phyloP scores from a whole-genome alignment of 2,797 vertebrate genomes.

The Spatula clypeata region DNA sequence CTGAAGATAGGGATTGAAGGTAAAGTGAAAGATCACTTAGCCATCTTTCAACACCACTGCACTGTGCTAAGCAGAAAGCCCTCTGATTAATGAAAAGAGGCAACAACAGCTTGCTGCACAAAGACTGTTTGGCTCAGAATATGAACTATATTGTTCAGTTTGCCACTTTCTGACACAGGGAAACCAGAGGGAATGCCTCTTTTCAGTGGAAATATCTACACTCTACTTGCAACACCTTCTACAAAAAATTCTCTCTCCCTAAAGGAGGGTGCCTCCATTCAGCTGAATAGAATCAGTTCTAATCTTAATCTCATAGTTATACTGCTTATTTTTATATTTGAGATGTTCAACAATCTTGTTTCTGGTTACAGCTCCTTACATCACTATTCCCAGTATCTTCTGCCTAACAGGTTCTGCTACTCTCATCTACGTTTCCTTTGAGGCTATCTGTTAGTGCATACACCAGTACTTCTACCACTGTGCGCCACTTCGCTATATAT shows the following conservation, averaged over 20 bases:
- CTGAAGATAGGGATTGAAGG: background rate
- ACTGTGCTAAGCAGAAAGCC: background rate
- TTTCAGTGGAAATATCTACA: background rate
- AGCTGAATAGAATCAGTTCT: background rate
- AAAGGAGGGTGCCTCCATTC: background rate
- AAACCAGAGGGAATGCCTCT: background rate
- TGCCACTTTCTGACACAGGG: background rate
- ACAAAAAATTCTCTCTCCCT: background rate
- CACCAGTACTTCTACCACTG: rapidly evolving
- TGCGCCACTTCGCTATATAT: rapidly evolving
- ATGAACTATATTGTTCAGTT: background rate
- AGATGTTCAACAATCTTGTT: background rate
- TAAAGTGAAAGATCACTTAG: background rate
- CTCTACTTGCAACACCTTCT: background rate
- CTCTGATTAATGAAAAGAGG: background rate
- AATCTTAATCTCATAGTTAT: background rate
- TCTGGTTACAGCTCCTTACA: background rate
- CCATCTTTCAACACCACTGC: background rate
- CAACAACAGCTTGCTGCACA: background rate
- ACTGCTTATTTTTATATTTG: background rate
- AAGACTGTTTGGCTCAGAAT: background rate
- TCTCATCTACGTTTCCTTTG: background rate
- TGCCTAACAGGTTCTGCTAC: background rate
- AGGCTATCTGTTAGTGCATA: rapidly evolving
- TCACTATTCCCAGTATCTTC: background rate